A percentile compares a stretch with the other conserved stretches of the same genome.
Conservation (phyloP, 2,797 vertebrate species). For the Rhodeus uyekii region DNA sequence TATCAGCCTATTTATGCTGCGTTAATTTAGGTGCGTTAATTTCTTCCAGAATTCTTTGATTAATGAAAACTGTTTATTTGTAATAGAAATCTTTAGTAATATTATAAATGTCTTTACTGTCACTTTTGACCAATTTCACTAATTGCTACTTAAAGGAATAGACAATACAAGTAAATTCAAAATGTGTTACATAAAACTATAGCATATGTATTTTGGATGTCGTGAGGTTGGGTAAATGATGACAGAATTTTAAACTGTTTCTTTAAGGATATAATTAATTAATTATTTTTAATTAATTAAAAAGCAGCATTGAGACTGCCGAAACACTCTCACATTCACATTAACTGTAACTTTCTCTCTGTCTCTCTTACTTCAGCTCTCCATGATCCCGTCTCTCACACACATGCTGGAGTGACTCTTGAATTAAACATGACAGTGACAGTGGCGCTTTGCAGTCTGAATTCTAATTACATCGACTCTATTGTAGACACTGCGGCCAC, state of each 20-base stretch:
- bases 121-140: neutral
- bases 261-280: neutral
- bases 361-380: constrained; percentile 3
- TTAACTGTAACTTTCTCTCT: neutral
- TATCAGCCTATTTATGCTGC: neutral
- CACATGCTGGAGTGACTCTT: constrained; percentile 54
- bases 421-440: constrained; percentile 80
- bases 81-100: neutral
- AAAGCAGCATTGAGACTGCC: constrained; percentile 1
- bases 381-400: constrained; percentile 37
- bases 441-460: constrained; percentile 72
- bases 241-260: neutral
- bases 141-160: neutral
- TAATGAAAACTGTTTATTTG: neutral
- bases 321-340: constrained; percentile 3
- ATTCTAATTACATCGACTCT: constrained; percentile 77
- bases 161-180: neutral
- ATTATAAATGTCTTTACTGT: neutral
- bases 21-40: too few relatives aligned
- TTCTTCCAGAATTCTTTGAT: neutral
- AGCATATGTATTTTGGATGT: neutral
- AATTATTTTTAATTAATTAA: neutral
- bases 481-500: constrained; percentile 52
- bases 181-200: neutral
- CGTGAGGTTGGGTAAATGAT: neutral